Conservation (phyloP, 2,113 vertebrate genomes). For the Hemibagrus wyckioides region DNA sequence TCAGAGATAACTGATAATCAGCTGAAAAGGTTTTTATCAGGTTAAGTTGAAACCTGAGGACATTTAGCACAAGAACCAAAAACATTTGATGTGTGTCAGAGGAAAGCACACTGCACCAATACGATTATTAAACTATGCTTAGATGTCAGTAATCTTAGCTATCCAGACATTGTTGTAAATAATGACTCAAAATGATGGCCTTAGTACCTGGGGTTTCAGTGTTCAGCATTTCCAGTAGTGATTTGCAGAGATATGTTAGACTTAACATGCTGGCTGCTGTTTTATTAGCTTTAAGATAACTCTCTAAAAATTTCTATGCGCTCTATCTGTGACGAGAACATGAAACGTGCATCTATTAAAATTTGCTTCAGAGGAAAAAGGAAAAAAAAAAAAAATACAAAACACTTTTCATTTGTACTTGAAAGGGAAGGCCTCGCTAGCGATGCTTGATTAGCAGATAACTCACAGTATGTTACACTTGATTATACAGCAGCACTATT, state of each 20-base stretch:
- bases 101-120: background rate
- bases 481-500: conserved; percentile 47
- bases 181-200: background rate
- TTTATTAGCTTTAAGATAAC: conserved; percentile 1
- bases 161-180: background rate
- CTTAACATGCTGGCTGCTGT: background rate
- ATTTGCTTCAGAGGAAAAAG: background rate
- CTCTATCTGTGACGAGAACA: conserved; percentile 32
- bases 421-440: background rate
- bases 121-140: background rate
- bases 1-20: conserved; percentile 6
- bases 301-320: conserved; percentile 15
- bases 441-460: conserved; percentile 49
- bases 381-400: background rate
- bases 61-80: background rate
- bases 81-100: background rate
- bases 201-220: background rate
- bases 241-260: background rate
- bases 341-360: conserved; percentile 7
- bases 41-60: background rate
- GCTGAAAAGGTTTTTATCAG: background rate
- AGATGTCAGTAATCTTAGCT: background rate
- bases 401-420: conserved; percentile 17
- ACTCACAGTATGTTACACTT: conserved; percentile 39
- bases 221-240: background rate